Conservation (phyloP, 2,797 vertebrate species). For the Semaprochilodus insignis region DNA sequence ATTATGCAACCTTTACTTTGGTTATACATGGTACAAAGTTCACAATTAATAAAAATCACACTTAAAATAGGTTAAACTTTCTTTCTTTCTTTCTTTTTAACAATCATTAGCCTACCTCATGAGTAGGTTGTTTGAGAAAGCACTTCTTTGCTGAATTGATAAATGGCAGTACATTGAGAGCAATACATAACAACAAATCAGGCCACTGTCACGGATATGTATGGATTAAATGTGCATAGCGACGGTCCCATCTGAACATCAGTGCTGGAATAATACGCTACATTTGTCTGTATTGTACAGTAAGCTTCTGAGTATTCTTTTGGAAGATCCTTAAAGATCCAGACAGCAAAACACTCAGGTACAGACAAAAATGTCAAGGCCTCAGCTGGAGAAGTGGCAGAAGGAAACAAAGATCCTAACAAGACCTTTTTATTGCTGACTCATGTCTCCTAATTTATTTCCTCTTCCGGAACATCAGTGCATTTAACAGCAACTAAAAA, state of each 20-base stretch:
- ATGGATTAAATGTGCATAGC: constrained; percentile 35
- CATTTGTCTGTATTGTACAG: constrained; percentile 37
- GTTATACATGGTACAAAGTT: constrained; percentile 79
- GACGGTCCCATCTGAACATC: constrained; percentile 53
- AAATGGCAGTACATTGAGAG: background rate
- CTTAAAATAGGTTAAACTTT: constrained; percentile 49
- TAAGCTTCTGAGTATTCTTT: background rate
- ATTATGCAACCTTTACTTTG: constrained; percentile 84
- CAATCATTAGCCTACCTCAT: constrained; percentile 53
- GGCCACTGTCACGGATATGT: constrained; percentile 25
- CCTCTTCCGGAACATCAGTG: constrained; percentile 35
- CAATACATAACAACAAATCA: constrained; percentile 25
- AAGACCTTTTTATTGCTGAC: constrained; percentile 55
- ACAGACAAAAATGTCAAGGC: constrained; percentile 36
- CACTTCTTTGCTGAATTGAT: constrained; percentile 25
- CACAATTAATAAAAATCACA: constrained; percentile 75
- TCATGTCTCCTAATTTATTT: background rate
- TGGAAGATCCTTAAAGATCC: background rate
- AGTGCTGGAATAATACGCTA: constrained; percentile 64
- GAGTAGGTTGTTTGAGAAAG: constrained; percentile 27
- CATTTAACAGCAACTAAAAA: constrained; percentile 26
- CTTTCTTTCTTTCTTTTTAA: constrained; percentile 68
- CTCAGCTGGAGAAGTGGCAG: constrained; percentile 29
- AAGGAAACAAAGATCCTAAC: constrained; percentile 31
- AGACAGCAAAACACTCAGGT: constrained; percentile 14